Percentiles rank a stretch among this genome's conserved stretches.
These are phyloP conservation scores for Pseudomyrmex dendroicus DNA, from an alignment of 1,140 invertebrate genomes.

Conservation along the genomic window DNA sequence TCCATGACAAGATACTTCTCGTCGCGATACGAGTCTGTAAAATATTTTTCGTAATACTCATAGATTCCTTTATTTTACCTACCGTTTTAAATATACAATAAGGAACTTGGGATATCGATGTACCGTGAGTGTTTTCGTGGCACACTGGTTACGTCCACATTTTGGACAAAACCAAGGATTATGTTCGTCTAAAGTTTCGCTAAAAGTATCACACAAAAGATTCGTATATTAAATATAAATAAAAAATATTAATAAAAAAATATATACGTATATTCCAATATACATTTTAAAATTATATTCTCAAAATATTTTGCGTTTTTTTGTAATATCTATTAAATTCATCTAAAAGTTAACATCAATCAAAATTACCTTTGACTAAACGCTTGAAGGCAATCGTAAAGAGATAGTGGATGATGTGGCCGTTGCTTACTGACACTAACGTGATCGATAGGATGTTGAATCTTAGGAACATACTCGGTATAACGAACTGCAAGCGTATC, in stretches of 20 bases:
- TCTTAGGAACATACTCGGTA: constrained; percentile 79
- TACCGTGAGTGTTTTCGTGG: constrained; percentile 89
- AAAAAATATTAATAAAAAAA: neutral
- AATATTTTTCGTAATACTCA: neutral
- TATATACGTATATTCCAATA: neutral
- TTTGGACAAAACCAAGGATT: constrained; percentile 91
- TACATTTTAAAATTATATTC: neutral
- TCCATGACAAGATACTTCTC: no score
- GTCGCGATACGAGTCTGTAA: no score
- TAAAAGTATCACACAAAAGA: constrained; percentile 74
- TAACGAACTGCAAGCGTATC: constrained; percentile 88
- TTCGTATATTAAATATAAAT: neutral
- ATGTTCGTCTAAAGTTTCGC: constrained; percentile 89
- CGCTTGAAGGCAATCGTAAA: constrained; percentile 89
- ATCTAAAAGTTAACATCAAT: neutral
- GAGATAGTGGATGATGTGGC: constrained; percentile 85
- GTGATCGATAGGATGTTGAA: constrained; percentile 80
- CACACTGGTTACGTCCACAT: constrained; percentile 89
- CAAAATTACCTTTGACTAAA: constrained; percentile 88
- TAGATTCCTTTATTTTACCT: constrained; percentile 26
- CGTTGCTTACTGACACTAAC: constrained; percentile 83
- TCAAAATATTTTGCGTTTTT: no score
- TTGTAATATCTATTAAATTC: no score
- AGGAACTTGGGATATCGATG: constrained; percentile 90
- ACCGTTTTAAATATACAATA: constrained; percentile 91